phyloP scores from a whole-genome alignment of 2,113 vertebrate species.

The Jacana jacana region DNA sequence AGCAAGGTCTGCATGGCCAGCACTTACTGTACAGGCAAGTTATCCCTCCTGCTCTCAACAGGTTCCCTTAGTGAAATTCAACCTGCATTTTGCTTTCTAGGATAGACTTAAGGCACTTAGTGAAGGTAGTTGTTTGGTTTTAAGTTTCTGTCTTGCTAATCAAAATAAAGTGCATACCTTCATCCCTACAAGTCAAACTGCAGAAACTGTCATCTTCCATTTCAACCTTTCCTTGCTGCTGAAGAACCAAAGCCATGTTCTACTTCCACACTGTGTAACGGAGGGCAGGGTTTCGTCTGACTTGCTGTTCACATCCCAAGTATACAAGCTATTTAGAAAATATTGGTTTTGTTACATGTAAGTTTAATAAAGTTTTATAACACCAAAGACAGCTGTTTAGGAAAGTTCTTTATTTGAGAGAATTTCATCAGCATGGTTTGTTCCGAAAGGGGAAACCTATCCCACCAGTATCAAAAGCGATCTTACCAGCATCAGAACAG shows the following conservation, averaged over 20 bases:
- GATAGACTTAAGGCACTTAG: neutral
- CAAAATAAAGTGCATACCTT: neutral
- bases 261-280: neutral
- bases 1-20: neutral
- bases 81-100: neutral
- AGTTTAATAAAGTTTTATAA: conserved; percentile 60
- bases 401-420: conserved; percentile 32
- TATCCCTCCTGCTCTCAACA: neutral
- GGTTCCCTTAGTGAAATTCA: neutral
- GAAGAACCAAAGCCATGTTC: neutral
- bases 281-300: neutral
- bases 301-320: neutral
- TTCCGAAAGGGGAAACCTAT: neutral
- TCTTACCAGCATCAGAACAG: neutral
- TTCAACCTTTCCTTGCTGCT: neutral
- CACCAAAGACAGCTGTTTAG: conserved; percentile 1
- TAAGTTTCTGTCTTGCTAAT: neutral
- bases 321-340: neutral
- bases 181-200: neutral
- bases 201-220: neutral
- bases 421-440: neutral
- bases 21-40: neutral
- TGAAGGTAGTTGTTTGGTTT: neutral
- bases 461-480: neutral
- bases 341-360: neutral